A percentile compares a stretch with the other conserved stretches of the same genome.
Evolutionary conservation across 2,113 vertebrate species (phyloP).

Genomic region (Rhinogobius similis): DNA sequence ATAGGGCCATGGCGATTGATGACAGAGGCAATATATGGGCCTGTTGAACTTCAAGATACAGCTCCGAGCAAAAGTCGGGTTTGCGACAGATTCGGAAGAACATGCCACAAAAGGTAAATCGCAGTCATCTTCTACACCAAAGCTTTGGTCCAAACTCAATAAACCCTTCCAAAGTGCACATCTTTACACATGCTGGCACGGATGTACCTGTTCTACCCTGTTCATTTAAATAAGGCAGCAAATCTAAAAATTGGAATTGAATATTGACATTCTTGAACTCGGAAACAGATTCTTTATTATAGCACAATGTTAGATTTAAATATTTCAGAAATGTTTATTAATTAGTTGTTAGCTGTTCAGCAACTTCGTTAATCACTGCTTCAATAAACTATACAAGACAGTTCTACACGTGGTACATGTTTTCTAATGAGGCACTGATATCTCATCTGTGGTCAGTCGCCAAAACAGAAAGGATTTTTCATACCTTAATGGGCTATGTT

Average conservation of each 20-base stretch:
- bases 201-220: too few species aligned
- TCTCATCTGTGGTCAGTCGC: neutral
- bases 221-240: neutral
- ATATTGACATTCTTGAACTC: too few species aligned
- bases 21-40: slow-evolving; percentile 30
- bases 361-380: too few species aligned
- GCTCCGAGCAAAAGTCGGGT: neutral
- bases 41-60: slow-evolving; percentile 20
- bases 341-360: too few species aligned
- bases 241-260: too few species aligned
- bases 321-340: too few species aligned
- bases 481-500: neutral
- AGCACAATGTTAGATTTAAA: too few species aligned
- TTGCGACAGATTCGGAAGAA: neutral
- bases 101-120: neutral
- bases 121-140: neutral
- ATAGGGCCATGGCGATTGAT: slow-evolving; percentile 25
- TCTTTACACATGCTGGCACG: too few species aligned
- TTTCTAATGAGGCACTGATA: neutral
- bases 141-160: neutral
- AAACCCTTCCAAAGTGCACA: neutral
- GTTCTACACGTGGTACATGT: neutral
- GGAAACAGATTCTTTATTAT: too few species aligned
- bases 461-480: neutral
- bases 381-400: too few species aligned